Evolutionary conservation across 23 tunicate genomes (phyloP), one percentile per base, ranked within the genome.

Genomic region (Corella eumyota): DNA sequence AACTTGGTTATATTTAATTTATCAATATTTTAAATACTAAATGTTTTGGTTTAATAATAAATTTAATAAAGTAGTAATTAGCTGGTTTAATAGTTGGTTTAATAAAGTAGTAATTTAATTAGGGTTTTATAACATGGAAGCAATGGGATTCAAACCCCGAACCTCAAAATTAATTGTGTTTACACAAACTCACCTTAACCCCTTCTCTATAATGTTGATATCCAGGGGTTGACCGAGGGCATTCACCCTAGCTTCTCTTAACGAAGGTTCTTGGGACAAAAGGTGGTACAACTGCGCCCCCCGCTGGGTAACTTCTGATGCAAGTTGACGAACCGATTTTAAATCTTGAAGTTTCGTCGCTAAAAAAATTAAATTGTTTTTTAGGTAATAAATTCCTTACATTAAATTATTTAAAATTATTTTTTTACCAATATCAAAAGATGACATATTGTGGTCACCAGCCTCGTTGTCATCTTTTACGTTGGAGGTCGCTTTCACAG

Each of bases 161-260:
- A n/a, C n/a, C n/a, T n/a, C n/a, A n/a, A n/a, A n/a, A n/a, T n/a
- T n/a, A n/a, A n/a, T n/a, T n/a, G n/a, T n/a, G n/a, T n/a, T n/a
- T n/a, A n/a, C n/a, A n/a, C n/a, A n/a, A n/a, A n/a, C n/a, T n/a
- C n/a, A n/a, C 88, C 72, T 63, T 32, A 79, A 44, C 1, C 78
- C 88, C 44, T 88, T 88, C 62, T 88, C 96, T 62, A 88, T 88
- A 6, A 61, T 76, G 57, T 73, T 79, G 31, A 88, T 88, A 22
- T 88, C 96, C 47, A 88, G 62, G 11, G 96, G 96, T 29, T 73
- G 88, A 21, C 81, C 84, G 1, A 88, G 35, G 17, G 96, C 96
- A 13, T 33, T 47, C 31, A 36, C 44, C 0, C 96, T 51, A 2
- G 96, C 84, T 11, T 88, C 74, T 45, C 96, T 36, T 34, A 88